These are phyloP conservation scores for Rhogogaster chlorosoma DNA, from an alignment of 2,888 invertebrate genomes.

Conservation along the genomic window DNA sequence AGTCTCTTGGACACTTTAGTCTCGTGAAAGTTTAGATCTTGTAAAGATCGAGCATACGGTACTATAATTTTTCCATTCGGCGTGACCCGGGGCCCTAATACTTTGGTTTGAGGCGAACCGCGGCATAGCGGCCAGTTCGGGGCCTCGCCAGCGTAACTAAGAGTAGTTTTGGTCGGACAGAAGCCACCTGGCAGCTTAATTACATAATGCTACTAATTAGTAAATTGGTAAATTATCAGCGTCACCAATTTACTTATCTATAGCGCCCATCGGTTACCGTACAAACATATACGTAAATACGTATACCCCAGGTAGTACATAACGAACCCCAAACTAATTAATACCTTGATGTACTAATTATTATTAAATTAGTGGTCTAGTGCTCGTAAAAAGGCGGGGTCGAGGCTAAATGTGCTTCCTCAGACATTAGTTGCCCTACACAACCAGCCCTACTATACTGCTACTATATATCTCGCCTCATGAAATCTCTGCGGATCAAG, in stretches of 20 bases:
- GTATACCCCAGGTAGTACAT: neutral
- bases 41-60: constrained; percentile 27
- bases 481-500: neutral
- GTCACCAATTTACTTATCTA: constrained; percentile 43
- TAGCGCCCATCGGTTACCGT: constrained; percentile 1
- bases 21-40: neutral
- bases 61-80: constrained; percentile 36
- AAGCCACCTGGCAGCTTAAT: constrained; percentile 48
- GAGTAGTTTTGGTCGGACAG: constrained; percentile 42
- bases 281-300: neutral
- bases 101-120: constrained; percentile 9
- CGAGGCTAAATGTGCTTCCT: constrained; percentile 14
- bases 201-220: constrained; percentile 49
- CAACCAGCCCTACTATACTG: neutral
- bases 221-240: constrained; percentile 49
- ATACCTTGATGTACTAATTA: constrained; percentile 49
- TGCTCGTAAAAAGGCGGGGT: constrained; percentile 48
- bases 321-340: constrained; percentile 27
- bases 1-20: neutral
- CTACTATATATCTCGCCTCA: neutral
- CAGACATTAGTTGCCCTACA: neutral
- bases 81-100: constrained; percentile 42
- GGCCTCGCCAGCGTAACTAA: constrained; percentile 23
- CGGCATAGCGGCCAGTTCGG: neutral
- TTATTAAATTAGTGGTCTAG: constrained; percentile 45